phyloP scores from a whole-genome alignment of 92 coral and sea anemone species.

The Heteractis magnifica region DNA sequence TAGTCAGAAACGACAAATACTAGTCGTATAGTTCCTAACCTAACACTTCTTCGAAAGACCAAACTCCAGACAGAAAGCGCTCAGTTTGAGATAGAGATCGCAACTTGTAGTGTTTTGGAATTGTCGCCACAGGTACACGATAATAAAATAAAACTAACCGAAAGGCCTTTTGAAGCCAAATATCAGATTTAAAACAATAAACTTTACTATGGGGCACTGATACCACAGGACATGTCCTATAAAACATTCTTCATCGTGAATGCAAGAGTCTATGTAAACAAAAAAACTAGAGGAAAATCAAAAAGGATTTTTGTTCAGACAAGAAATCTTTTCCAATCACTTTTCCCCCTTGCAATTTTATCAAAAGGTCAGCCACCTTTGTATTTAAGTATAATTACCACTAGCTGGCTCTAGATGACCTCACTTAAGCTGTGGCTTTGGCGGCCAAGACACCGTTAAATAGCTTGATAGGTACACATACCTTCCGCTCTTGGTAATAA shows the following conservation, averaged over 20 bases:
- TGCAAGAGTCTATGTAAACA: conserved; percentile 8
- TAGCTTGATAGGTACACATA: conserved; percentile 41
- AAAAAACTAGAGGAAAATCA: conserved; percentile 3
- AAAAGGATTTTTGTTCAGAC: not conserved
- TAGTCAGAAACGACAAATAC: conserved; percentile 16
- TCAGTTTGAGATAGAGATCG: conserved; percentile 26
- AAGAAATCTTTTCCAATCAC: not conserved
- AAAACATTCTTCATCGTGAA: conserved; percentile 12
- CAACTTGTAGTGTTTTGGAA: conserved; percentile 20
- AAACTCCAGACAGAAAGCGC: conserved; percentile 13
- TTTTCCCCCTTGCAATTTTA: conserved; percentile 15
- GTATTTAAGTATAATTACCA: conserved; percentile 10
- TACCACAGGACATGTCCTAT: conserved; percentile 19
- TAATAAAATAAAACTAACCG: conserved; percentile 19
- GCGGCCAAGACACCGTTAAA: conserved; percentile 37
- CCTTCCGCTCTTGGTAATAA: conserved; percentile 88
- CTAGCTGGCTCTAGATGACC: conserved; percentile 26
- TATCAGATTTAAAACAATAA: conserved; percentile 25
- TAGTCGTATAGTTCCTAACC: conserved; percentile 10
- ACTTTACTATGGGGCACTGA: not conserved
- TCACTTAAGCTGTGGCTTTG: conserved; percentile 37
- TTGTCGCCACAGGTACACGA: conserved; percentile 21
- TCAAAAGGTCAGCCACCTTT: conserved; percentile 33
- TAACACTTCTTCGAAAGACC: conserved; percentile 22
- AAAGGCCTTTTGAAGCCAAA: conserved; percentile 32